Percentiles rank a stretch among this genome's conserved stretches.
These are phyloP conservation scores for Notolepis coatsorum DNA, from an alignment of 2,797 vertebrate genomes.

Conservation along the genomic window DNA sequence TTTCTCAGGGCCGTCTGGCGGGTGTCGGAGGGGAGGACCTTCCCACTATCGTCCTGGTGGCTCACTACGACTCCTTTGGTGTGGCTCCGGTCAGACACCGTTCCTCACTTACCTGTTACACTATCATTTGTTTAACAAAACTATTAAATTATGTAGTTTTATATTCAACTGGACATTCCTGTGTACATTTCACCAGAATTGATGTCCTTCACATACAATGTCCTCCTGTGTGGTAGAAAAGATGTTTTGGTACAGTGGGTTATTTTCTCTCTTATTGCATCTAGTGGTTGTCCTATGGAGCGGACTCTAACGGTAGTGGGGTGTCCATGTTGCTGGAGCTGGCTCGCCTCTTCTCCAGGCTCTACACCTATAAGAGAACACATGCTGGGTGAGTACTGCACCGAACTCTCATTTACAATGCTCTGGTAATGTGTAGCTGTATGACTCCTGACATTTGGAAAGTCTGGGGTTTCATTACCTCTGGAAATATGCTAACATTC, in stretches of 20 bases:
- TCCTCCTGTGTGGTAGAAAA: too few relatives aligned
- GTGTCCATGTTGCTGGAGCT: constrained; percentile 93
- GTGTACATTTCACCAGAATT: too few relatives aligned
- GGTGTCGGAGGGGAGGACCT: constrained; percentile 96
- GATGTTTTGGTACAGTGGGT: too few relatives aligned
- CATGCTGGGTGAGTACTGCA: constrained; percentile 89
- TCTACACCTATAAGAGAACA: constrained; percentile 97
- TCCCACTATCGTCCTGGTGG: constrained; percentile 95
- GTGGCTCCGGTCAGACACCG: constrained; percentile 89
- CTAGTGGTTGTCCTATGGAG: constrained; percentile 96
- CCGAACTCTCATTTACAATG: neutral
- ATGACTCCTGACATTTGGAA: neutral
- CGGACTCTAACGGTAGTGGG: constrained; percentile 96
- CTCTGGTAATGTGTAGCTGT: neutral
- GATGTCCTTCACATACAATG: too few relatives aligned
- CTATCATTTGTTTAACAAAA: too few relatives aligned
- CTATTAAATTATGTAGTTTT: too few relatives aligned
- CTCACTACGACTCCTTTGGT: constrained; percentile 97
- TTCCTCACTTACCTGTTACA: too few relatives aligned
- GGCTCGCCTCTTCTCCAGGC: constrained; percentile 94
- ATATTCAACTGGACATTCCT: too few relatives aligned
- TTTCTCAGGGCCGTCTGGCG: constrained; percentile 88
- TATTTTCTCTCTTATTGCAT: constrained; percentile 1
- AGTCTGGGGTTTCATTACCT: neutral
- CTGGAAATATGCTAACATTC: neutral